These are phyloP conservation scores for Gymnothorax javanicus DNA, from an alignment of 2,797 vertebrate genomes.

Conservation along the genomic window DNA sequence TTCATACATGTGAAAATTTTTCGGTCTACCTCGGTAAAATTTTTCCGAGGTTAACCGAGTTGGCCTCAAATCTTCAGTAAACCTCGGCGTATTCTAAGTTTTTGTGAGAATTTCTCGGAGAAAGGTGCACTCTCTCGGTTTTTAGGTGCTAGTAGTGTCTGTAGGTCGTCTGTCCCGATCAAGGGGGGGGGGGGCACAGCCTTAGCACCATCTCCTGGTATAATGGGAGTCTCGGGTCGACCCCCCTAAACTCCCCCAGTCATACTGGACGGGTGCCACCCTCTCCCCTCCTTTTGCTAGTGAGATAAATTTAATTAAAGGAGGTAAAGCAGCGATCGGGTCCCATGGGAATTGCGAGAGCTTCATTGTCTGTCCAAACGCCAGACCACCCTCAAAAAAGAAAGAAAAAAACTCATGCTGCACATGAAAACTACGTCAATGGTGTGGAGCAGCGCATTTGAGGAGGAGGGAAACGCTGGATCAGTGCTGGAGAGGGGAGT, in stretches of 20 bases:
- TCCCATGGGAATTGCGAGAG: constrained; percentile 37
- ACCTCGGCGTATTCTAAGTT: no score
- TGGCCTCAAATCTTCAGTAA: no score
- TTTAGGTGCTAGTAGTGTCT: no score
- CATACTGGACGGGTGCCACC: constrained; percentile 53
- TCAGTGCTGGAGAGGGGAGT: not conserved
- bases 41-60: no score
- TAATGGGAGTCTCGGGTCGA: not conserved
- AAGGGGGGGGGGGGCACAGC: not conserved
- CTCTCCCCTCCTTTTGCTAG: constrained; percentile 55
- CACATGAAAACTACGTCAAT: constrained; percentile 9
- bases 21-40: no score
- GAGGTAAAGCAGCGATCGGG: constrained; percentile 42
- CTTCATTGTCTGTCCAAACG: constrained; percentile 49
- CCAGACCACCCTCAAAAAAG: not conserved
- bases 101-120: no score
- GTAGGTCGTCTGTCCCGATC: constrained; percentile 1
- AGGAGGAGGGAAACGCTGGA: not conserved
- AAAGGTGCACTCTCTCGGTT: no score
- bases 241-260: not conserved
- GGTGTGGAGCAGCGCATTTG: not conserved
- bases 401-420: constrained; percentile 6
- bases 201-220: not conserved
- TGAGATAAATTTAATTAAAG: constrained; percentile 70
- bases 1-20: no score